Evolutionary conservation across 2,797 vertebrate genomes (phyloP).

Genomic region (Sparidentex hasta): DNA sequence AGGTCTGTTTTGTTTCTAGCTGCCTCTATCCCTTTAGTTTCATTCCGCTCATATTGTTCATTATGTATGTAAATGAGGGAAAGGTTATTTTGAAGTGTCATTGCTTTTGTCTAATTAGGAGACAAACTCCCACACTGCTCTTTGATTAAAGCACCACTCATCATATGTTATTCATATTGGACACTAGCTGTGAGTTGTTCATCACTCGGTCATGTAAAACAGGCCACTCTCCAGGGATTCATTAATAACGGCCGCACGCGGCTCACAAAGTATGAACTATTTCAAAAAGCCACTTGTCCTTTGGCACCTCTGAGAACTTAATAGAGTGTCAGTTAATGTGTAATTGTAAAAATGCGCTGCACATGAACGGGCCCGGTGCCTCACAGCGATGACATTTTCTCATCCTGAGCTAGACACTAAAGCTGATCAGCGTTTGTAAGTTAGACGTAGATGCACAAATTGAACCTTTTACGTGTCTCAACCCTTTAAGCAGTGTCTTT

Average conservation of each 20-base stretch:
- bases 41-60: not conserved
- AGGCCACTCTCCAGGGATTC: not conserved
- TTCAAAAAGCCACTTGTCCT: conserved; percentile 31
- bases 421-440: too few relatives aligned
- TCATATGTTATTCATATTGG: conserved; percentile 12
- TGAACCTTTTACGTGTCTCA: not conserved
- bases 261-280: conserved; percentile 4
- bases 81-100: conserved; percentile 38
- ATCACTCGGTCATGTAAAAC: conserved; percentile 28
- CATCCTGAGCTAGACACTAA: too few relatives aligned
- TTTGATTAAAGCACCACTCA: conserved; percentile 51
- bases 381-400: not conserved
- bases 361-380: not conserved
- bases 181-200: conserved; percentile 1
- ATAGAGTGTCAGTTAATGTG: not conserved
- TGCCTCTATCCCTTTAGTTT: conserved; percentile 1
- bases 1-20: not conserved
- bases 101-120: conserved; percentile 42
- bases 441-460: not conserved
- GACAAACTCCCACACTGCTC: conserved; percentile 45
- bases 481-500: not conserved
- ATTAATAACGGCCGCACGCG: conserved; percentile 4
- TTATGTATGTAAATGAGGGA: conserved; percentile 37
- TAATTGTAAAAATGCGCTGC: not conserved
- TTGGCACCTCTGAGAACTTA: conserved; percentile 8